Evolutionary conservation across 2,113 vertebrate genomes (phyloP).

Genomic region (Nematolebias whitei): DNA sequence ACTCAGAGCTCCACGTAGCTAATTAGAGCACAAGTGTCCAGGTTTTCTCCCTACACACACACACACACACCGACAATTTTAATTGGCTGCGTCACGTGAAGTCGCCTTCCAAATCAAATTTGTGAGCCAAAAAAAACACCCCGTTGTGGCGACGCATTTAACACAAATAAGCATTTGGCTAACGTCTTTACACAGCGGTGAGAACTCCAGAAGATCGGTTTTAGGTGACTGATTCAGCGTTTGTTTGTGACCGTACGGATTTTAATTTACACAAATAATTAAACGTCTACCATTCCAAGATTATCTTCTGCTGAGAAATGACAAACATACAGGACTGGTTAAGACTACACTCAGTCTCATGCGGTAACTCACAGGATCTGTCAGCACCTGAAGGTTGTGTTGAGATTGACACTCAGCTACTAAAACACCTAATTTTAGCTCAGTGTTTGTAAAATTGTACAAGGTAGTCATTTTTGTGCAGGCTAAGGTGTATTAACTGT

Average conservation of each 20-base stretch:
- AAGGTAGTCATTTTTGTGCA: too few relatives aligned
- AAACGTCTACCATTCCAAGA: background rate
- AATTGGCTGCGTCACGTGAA: conserved; percentile 48
- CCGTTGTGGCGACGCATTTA: conserved; percentile 39
- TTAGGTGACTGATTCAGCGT: conserved; percentile 4
- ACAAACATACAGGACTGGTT: too few relatives aligned
- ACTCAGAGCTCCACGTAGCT: conserved; percentile 56
- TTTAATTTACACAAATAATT: background rate
- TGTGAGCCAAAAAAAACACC: conserved; percentile 38
- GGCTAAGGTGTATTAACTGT: too few relatives aligned
- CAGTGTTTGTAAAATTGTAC: too few relatives aligned
- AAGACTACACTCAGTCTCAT: too few relatives aligned
- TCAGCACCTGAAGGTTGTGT: too few relatives aligned
- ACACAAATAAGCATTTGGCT: conserved; percentile 48
- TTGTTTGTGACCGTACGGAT: background rate
- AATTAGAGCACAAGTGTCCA: conserved; percentile 62
- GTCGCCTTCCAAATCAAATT: conserved; percentile 45
- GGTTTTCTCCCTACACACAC: conserved; percentile 37
- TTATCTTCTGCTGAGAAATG: too few relatives aligned
- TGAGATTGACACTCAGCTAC: too few relatives aligned
- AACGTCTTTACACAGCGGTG: conserved; percentile 42
- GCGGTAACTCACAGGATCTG: too few relatives aligned
- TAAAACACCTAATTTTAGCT: too few relatives aligned
- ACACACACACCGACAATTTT: conserved; percentile 27
- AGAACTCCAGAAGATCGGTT: conserved; percentile 32